These are phyloP conservation scores for Sminthopsis crassicaudata DNA, from an alignment of 2,113 vertebrate species.

Conservation along the genomic window DNA sequence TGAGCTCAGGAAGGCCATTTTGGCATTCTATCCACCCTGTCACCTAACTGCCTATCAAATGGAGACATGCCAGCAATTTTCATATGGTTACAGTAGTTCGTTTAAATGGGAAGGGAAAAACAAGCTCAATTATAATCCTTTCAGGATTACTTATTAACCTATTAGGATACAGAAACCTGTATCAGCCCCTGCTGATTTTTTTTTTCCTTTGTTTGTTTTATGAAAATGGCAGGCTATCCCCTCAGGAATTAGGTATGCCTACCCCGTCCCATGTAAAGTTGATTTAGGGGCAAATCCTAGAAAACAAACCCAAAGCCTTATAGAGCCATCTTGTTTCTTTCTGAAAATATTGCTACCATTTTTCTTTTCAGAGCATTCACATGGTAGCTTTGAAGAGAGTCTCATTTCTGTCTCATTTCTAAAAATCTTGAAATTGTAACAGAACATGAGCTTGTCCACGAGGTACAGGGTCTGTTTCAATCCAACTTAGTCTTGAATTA, in stretches of 20 bases:
- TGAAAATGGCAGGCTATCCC: background rate
- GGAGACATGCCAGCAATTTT: conserved; percentile 36
- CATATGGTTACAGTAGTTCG: conserved; percentile 35
- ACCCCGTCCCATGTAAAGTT: conserved; percentile 8
- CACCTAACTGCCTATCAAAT: conserved; percentile 17
- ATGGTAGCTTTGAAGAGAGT: conserved; percentile 37
- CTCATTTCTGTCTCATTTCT: conserved; percentile 49
- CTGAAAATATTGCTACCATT: conserved; percentile 46
- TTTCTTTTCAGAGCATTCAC: background rate
- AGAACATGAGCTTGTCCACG: conserved; percentile 56
- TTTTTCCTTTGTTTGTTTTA: background rate
- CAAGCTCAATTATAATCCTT: conserved; percentile 49
- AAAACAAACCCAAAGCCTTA: conserved; percentile 33
- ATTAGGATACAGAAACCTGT: conserved; percentile 41
- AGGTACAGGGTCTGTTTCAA: conserved; percentile 41
- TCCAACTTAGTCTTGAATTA: conserved; percentile 43
- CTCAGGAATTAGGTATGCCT: background rate
- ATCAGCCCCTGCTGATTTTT: conserved; percentile 37
- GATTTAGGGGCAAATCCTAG: conserved; percentile 31
- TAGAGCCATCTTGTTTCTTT: conserved; percentile 28
- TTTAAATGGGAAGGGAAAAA: conserved; percentile 57
- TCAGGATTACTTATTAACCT: conserved; percentile 39
- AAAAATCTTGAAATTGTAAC: conserved; percentile 51
- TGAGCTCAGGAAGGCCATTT: background rate
- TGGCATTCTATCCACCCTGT: too few relatives aligned